These are phyloP conservation scores for Drosophila erecta DNA, from an alignment of 1,140 invertebrate species.

Conservation along the genomic window DNA sequence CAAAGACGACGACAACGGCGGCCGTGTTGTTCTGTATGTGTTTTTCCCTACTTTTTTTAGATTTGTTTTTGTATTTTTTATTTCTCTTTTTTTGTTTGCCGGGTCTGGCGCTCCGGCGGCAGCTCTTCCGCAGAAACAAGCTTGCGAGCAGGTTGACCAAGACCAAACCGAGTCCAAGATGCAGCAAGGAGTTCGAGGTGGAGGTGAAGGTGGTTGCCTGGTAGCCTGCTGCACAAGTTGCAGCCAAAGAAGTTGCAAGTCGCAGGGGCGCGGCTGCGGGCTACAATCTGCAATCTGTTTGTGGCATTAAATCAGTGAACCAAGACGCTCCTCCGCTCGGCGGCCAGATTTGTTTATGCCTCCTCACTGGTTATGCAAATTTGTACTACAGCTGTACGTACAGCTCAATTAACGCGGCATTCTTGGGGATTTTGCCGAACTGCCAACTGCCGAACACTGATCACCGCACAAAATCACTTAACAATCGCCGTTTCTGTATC, in stretches of 20 bases:
- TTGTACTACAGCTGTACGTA: constrained; percentile 73
- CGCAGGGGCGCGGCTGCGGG: constrained; percentile 47
- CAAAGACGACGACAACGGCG: constrained; percentile 40
- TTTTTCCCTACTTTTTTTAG: not conserved
- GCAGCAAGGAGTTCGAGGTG: constrained; percentile 31
- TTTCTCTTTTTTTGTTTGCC: constrained; percentile 23
- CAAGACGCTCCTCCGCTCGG: constrained; percentile 69
- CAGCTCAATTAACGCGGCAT: constrained; percentile 73
- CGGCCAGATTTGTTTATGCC: constrained; percentile 75
- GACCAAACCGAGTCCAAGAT: constrained; percentile 14
- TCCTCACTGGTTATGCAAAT: constrained; percentile 64
- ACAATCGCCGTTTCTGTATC: not conserved
- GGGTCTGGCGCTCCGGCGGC: constrained; percentile 53
- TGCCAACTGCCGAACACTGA: constrained; percentile 21
- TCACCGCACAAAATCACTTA: constrained; percentile 22
- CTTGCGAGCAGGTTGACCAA: constrained; percentile 62
- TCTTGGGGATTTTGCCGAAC: constrained; percentile 18
- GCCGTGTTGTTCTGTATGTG: constrained; percentile 38
- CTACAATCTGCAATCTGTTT: constrained; percentile 81
- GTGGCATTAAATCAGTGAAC: constrained; percentile 82
- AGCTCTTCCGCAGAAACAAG: constrained; percentile 78
- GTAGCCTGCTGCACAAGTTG: constrained; percentile 8
- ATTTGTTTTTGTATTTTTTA: constrained; percentile 1
- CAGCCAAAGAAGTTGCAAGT: constrained; percentile 10
- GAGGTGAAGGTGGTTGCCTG: constrained; percentile 37